Evolutionary conservation across 2,888 invertebrate species (phyloP), one percentile per base, ranked within the genome.

Genomic region (Coecobrya sp.): DNA sequence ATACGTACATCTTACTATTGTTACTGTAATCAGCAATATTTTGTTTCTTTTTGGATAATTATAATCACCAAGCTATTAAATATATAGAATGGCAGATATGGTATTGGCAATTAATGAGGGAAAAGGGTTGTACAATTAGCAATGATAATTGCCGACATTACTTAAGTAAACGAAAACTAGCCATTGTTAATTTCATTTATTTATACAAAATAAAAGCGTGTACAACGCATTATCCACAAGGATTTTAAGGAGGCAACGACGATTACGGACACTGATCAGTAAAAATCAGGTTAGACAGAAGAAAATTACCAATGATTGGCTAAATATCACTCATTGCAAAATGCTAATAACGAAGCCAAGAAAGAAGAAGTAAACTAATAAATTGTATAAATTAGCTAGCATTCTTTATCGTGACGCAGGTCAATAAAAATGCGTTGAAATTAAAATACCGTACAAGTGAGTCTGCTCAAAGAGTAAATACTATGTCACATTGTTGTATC

Each of bases 41-140:
- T 82, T 36, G 0, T 11, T 52, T 19, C 22, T 52, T 55, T 42
- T 36, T 45, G 52, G 22, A 42, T 79, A 19, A 79, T 27, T 86
- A 86, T 62, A 49, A 70, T 70, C 86, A 86, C 82, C 25, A 25
- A 55, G 22, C 42, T 81, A 30, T 27, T 27, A 55, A 81, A 55
- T 22, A 1, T n/a, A 36, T 45, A 55, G 84, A 65, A 84, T 79
- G 30, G 25, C 22, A n/a, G 42, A 79, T 49, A 62, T 45, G 42
- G 70, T 65, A 89, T 88, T 45, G 30, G 10, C 86, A 92, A 92
- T 89, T 92, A 92, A 92, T 92, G 86, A 92, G 45, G 65, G 79
- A 76, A 87, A 86, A 52, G 70, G 91, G 55, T 79, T 65, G 49
- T 89, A 27, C 82, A 87, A 86, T 86, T 86, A 81, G 45, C 22